Percentiles rank a stretch among this genome's conserved stretches.
Conservation (phyloP, 2,113 vertebrate species). For the Trochalopteron elliotii region DNA sequence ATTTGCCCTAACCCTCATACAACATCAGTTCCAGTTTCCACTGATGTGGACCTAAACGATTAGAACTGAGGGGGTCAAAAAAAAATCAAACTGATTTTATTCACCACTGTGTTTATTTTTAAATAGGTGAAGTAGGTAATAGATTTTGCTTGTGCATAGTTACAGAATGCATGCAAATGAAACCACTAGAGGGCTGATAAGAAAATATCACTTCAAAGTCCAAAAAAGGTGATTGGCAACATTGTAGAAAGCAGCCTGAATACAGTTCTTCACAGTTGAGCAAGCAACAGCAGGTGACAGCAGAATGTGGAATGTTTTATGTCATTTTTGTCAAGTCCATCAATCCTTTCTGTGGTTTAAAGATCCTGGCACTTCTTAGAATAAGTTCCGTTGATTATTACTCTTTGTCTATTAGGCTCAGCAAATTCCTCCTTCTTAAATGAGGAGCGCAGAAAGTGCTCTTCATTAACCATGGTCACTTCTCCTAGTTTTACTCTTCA, state of each 20-base stretch:
- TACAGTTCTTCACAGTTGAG: constrained; percentile 67
- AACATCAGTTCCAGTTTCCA: constrained; percentile 55
- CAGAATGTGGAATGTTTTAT: constrained; percentile 26
- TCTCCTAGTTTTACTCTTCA: background rate
- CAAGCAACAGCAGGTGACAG: constrained; percentile 62
- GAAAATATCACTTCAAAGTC: constrained; percentile 69
- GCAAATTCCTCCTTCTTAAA: background rate
- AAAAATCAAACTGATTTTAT: constrained; percentile 63
- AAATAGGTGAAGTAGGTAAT: constrained; percentile 61
- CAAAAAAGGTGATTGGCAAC: constrained; percentile 60
- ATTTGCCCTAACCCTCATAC: constrained; percentile 48
- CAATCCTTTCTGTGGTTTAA: background rate
- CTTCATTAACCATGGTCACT: background rate
- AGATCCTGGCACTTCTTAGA: background rate
- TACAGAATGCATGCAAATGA: constrained; percentile 71
- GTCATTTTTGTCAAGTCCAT: constrained; percentile 1
- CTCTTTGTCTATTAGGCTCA: constrained; percentile 2
- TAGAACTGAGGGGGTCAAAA: constrained; percentile 44
- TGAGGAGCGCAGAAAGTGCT: constrained; percentile 37
- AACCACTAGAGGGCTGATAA: constrained; percentile 40
- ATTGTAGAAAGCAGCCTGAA: constrained; percentile 57
- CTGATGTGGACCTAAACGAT: constrained; percentile 39
- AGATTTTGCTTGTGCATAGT: constrained; percentile 57
- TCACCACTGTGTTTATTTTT: constrained; percentile 62
- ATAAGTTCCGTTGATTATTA: background rate